Evolutionary conservation across 2,113 vertebrate species (phyloP), one percentile per base, ranked within the genome.

Genomic region (Pseudolaguvia tuberculata): DNA sequence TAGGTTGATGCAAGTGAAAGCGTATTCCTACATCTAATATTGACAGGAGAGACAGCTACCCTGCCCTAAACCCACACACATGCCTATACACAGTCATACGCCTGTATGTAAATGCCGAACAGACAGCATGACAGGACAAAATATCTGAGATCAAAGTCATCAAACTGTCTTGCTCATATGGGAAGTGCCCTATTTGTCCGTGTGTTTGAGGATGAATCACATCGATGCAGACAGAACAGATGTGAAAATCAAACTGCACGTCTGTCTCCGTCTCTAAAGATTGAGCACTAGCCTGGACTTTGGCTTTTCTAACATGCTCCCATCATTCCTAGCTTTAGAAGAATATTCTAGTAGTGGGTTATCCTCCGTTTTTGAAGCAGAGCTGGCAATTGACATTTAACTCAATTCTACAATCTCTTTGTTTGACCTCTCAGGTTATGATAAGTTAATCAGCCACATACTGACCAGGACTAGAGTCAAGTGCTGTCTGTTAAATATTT

Each of bases 31-130:
- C 69, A 35, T 48, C 61, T 18, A 72, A 51, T 31, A 80, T 50
- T 67, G 72, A 50, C 66, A 68, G 48, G 51, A 23, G 50, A 50
- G 70, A 78, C 63, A 63, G 21, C 72, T 53, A 50, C 18, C 52
- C 59, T 65, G 58, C 67, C 58, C 77, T 79, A 25, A 70, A 61
- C 63, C 50, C 48, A n/a, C 47, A 59, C 13, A 67, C 52, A 45
- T 63, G 59, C 72, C 27, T 51, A 25, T 59, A 71, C n/a, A 73
- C 55, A 68, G 29, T 23, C 63, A 27, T 25, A 23, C 55, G 72
- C 21, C 31, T 3, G 7, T 35, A 27, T 39, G 15, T 20, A 21
- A 50, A 53, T 39, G 21, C 59, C 42, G 17, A 66, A 66, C 35
- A 45, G 5, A 47, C n/a, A 42, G 63, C 51, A 66, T 15, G 18